These are phyloP conservation scores for Gopherus flavomarginatus DNA, from an alignment of 2,113 vertebrate genomes.

Conservation along the genomic window DNA sequence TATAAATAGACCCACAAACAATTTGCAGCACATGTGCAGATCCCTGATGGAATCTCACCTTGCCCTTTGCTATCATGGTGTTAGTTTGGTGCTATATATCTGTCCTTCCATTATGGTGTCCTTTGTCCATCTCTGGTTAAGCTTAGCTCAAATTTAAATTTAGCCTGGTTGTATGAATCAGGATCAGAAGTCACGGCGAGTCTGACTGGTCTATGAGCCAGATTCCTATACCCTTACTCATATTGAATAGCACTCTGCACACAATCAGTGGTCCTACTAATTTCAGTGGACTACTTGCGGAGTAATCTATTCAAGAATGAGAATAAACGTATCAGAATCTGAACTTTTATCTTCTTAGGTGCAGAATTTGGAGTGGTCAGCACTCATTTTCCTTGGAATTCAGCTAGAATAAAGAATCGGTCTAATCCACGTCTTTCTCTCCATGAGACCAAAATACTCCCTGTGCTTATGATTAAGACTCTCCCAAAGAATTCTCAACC, in stretches of 20 bases:
- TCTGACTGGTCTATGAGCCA: not conserved
- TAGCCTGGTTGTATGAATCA: not conserved
- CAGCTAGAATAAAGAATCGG: not conserved
- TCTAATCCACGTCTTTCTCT: accelerated
- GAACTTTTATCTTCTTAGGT: not conserved
- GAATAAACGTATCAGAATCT: not conserved
- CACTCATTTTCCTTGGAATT: not conserved
- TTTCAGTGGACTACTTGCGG: not conserved
- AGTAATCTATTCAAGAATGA: not conserved
- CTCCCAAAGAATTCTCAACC: not conserved
- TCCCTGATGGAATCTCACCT: not conserved
- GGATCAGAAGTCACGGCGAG: not conserved
- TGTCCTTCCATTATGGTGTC: accelerated
- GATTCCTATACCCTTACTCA: not conserved
- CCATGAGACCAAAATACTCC: not conserved
- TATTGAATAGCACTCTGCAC: not conserved
- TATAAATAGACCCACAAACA: not conserved
- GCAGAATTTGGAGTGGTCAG: not conserved
- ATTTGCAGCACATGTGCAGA: not conserved
- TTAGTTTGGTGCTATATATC: not conserved
- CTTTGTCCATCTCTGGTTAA: not conserved
- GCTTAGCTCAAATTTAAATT: not conserved
- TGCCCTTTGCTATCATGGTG: not conserved
- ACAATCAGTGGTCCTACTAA: not conserved
- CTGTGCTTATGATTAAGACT: not conserved